phyloP scores from a whole-genome alignment of 1,140 invertebrate species.

The Micrasema minimum region DNA sequence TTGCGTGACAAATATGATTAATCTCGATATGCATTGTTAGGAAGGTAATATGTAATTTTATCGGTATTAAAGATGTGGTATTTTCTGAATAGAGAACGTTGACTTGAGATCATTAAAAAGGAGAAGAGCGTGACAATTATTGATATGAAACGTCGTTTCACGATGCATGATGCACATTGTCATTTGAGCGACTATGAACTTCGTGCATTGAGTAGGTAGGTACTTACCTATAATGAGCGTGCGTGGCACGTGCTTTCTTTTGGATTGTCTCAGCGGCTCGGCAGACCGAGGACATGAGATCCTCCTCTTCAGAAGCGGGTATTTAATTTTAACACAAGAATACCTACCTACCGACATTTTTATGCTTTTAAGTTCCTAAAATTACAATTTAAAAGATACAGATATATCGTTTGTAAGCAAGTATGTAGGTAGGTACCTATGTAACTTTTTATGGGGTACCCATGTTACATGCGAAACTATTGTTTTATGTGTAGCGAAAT shows the following conservation, averaged over 20 bases:
- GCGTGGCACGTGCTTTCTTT: conserved; percentile 33
- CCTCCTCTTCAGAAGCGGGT: no score
- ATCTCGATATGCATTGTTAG: no score
- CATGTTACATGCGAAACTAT: neutral
- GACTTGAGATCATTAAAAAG: neutral
- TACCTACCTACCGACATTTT: no score
- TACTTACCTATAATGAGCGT: neutral
- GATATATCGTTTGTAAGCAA: neutral
- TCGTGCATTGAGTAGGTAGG: no score
- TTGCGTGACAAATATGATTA: no score
- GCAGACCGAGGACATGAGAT: neutral
- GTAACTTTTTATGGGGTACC: neutral
- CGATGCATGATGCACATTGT: conserved; percentile 26
- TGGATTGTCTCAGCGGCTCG: neutral
- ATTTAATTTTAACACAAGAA: no score
- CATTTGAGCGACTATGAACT: conserved; percentile 10
- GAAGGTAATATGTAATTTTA: no score
- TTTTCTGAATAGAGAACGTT: no score
- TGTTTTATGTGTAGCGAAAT: neutral
- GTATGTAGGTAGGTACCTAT: neutral
- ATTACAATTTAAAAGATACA: no score
- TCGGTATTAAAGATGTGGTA: no score
- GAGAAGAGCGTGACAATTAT: conserved; percentile 17
- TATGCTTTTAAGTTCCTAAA: no score
- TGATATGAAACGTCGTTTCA: conserved; percentile 10